Conservation (phyloP, 1,140 invertebrate species). For the Listronotus oregonensis region DNA sequence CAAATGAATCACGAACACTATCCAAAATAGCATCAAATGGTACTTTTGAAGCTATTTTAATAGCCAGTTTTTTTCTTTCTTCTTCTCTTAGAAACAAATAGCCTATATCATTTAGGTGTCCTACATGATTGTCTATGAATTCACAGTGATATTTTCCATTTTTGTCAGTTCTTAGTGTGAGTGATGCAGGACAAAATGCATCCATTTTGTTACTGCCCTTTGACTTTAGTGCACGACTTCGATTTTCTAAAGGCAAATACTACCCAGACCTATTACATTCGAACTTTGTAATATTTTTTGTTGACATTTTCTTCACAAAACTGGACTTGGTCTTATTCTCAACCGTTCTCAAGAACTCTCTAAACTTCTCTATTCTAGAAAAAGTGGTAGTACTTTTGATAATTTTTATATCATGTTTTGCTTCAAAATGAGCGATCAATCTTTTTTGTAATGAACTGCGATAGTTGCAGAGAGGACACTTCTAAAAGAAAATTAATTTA, state of each 20-base stretch:
- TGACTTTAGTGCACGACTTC: conserved; percentile 1
- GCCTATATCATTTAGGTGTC: too few relatives aligned
- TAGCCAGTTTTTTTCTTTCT: not conserved
- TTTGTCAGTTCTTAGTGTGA: conserved; percentile 5
- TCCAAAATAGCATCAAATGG: too few relatives aligned
- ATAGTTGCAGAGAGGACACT: not conserved
- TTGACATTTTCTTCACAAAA: not conserved
- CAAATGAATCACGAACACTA: too few relatives aligned
- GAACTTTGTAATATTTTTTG: conserved; percentile 3
- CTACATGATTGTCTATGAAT: not conserved
- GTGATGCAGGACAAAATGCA: conserved; percentile 7
- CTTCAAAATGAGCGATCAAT: conserved; percentile 6
- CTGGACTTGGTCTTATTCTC: too few relatives aligned
- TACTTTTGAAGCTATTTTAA: not conserved
- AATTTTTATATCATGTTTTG: conserved; percentile 9
- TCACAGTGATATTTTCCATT: not conserved
- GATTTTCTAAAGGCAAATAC: conserved; percentile 11
- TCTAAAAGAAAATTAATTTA: conserved; percentile 2
- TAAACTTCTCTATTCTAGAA: conserved; percentile 1
- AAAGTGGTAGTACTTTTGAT: conserved; percentile 5
- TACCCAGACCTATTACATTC: conserved; percentile 11
- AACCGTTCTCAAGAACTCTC: too few relatives aligned
- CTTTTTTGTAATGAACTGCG: not conserved
- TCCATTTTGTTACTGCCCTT: conserved; percentile 2
- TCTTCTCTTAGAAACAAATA: not conserved